Conservation (phyloP, 2,113 vertebrate species). For the Seriola rivoliana region DNA sequence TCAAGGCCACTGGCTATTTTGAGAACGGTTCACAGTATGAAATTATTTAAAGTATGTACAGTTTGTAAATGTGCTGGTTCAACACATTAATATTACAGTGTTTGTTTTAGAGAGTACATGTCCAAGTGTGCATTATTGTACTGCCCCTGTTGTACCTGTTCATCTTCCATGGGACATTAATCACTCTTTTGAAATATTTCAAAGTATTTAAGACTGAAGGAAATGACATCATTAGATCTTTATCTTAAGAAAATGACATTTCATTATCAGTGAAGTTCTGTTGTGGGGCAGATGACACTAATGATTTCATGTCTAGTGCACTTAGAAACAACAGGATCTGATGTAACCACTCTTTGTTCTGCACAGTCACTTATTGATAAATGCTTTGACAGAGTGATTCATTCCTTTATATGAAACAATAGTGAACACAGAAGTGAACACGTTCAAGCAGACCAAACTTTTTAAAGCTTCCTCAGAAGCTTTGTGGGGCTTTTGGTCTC, state of each 20-base stretch:
- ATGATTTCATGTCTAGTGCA: not conserved
- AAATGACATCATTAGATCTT: not conserved
- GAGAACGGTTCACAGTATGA: not conserved
- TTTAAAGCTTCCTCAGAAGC: constrained; percentile 18
- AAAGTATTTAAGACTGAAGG: not conserved
- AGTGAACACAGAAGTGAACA: constrained; percentile 1
- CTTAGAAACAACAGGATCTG: constrained; percentile 28
- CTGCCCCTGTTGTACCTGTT: not conserved
- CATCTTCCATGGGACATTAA: not conserved
- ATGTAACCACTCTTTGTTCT: constrained; percentile 5
- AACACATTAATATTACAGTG: not conserved
- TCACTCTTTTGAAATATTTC: not conserved
- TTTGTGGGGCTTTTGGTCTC: constrained; percentile 20
- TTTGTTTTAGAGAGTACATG: constrained; percentile 8
- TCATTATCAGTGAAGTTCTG: not conserved
- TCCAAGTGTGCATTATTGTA: not conserved
- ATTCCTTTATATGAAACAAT: constrained; percentile 19
- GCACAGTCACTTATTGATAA: constrained; percentile 8
- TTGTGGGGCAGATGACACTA: not conserved
- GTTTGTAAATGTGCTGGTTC: not conserved
- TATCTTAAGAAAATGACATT: not conserved
- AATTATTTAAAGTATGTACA: not conserved
- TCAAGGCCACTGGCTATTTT: not conserved
- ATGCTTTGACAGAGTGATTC: constrained; percentile 16
- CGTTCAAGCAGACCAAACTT: not conserved